Evolutionary conservation across 2,113 vertebrate genomes (phyloP).

Genomic region (Psittacara wagleri): DNA sequence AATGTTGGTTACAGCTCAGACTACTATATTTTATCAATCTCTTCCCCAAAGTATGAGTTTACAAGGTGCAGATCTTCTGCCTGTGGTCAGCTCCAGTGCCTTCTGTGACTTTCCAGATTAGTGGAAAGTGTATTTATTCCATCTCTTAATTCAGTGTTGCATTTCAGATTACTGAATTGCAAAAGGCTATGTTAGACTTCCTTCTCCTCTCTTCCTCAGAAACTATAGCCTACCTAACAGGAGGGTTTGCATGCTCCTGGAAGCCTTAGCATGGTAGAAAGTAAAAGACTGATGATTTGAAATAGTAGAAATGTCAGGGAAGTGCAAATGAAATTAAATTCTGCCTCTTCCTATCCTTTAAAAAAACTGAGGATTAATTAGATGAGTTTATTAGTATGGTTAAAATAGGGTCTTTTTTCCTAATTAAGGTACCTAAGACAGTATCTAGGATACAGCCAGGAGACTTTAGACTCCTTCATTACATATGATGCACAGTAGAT

Average conservation of each 20-base stretch:
- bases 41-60: neutral
- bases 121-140: neutral
- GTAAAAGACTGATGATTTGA: neutral
- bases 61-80: neutral
- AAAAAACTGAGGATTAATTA: conserved; percentile 21
- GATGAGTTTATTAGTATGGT: neutral
- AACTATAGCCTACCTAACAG: neutral
- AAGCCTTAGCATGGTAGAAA: neutral
- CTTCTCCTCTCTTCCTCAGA: neutral
- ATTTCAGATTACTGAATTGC: neutral
- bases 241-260: neutral
- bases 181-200: neutral
- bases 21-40: neutral
- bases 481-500: neutral
- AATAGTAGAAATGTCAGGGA: conserved; percentile 9
- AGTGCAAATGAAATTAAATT: conserved; percentile 31
- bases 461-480: conserved; percentile 44
- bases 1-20: neutral
- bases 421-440: conserved; percentile 31
- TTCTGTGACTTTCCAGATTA: neutral
- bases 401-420: conserved; percentile 29
- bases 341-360: neutral
- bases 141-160: neutral
- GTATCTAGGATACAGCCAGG: conserved; percentile 14
- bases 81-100: neutral